Conservation (phyloP, 2,888 invertebrate species). For the Drosophila atripex region DNA sequence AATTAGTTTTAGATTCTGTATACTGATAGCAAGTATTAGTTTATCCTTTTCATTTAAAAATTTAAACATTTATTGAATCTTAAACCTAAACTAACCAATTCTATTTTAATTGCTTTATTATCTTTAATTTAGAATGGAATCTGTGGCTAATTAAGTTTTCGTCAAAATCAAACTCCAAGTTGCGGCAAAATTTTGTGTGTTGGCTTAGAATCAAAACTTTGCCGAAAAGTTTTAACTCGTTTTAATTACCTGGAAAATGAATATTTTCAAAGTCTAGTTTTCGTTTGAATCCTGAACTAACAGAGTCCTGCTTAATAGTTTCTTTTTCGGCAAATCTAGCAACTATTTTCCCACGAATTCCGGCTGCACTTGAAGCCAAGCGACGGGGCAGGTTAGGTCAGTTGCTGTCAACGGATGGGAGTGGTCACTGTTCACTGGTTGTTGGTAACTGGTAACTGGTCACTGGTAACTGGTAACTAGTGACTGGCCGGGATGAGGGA, state of each 20-base stretch:
- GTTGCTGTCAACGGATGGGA: constrained; percentile 43
- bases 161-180: background rate
- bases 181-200: background rate
- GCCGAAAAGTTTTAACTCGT: constrained; percentile 3
- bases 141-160: background rate
- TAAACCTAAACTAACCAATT: background rate
- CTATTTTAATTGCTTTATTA: background rate
- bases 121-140: background rate
- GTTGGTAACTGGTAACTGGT: constrained; percentile 8
- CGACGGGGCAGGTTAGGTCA: constrained; percentile 2
- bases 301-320: no score
- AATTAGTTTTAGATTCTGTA: no score
- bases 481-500: constrained; percentile 23
- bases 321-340: constrained; percentile 4
- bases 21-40: no score
- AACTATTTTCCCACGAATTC: constrained; percentile 3
- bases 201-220: constrained; percentile 1
- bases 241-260: constrained; percentile 19
- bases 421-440: constrained; percentile 9
- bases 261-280: constrained; percentile 1
- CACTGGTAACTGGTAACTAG: background rate
- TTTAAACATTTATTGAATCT: no score
- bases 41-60: no score
- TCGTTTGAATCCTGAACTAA: background rate
- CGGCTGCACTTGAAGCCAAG: constrained; percentile 26